These are phyloP conservation scores for Lacanobia oleracea DNA, from an alignment of 2,888 invertebrate genomes.

Conservation along the genomic window DNA sequence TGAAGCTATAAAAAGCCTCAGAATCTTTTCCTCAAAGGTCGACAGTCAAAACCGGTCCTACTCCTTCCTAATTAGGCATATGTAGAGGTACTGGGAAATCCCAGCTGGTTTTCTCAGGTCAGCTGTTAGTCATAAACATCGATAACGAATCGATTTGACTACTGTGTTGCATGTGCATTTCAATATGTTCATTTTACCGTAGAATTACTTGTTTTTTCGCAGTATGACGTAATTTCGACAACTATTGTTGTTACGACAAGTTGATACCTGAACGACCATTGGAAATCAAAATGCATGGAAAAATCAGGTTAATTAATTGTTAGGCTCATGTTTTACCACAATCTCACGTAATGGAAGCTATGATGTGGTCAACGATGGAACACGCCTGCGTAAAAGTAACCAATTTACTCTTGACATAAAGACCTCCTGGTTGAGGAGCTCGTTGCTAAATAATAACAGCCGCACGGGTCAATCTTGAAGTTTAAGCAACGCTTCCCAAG, in stretches of 20 bases:
- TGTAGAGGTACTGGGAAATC: slow-evolving; percentile 17
- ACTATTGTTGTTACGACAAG: not conserved
- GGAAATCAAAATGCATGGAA: no score
- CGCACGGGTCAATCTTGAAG: no score
- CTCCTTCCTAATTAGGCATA: not conserved
- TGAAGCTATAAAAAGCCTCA: not conserved
- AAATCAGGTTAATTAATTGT: no score
- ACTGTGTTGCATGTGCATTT: not conserved
- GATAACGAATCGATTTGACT: slow-evolving; percentile 15
- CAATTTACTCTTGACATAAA: no score
- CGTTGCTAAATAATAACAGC: no score
- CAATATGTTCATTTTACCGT: not conserved
- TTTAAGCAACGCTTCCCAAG: no score
- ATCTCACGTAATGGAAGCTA: no score
- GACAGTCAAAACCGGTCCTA: slow-evolving; percentile 12
- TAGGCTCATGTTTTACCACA: no score
- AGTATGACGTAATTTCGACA: slow-evolving; percentile 12
- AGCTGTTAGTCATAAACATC: slow-evolving; percentile 33
- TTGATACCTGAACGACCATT: not conserved
- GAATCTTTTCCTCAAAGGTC: slow-evolving; percentile 16
- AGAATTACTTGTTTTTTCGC: not conserved
- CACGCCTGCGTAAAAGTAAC: no score
- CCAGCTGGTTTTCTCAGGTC: slow-evolving; percentile 20
- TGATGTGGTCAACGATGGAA: no score
- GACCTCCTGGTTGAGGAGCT: no score